Conservation (phyloP, 2,888 invertebrate genomes). For the Tiliacea citrago region DNA sequence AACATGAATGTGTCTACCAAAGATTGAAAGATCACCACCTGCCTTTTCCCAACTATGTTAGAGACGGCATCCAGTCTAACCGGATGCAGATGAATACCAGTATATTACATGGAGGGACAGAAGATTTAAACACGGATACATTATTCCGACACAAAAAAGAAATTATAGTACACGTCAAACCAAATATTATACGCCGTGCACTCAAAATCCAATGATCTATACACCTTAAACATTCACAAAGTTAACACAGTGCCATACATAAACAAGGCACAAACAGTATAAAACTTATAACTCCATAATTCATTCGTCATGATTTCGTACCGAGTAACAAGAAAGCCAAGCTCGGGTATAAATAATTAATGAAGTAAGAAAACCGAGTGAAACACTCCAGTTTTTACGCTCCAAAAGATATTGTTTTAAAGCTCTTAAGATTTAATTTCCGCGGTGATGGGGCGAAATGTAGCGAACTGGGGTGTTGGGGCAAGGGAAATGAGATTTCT, state of each 20-base stretch:
- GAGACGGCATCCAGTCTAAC: too few relatives aligned
- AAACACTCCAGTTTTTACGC: conserved; percentile 71
- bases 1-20: neutral
- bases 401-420: conserved; percentile 67
- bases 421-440: conserved; percentile 67
- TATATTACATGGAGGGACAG: too few relatives aligned
- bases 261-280: conserved; percentile 53
- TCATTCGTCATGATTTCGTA: conserved; percentile 70
- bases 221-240: conserved; percentile 47
- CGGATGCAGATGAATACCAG: too few relatives aligned
- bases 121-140: neutral
- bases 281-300: conserved; percentile 70
- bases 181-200: neutral
- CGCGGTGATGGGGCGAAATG: conserved; percentile 55
- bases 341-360: conserved; percentile 71
- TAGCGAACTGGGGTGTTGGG: conserved; percentile 42
- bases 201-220: conserved; percentile 44
- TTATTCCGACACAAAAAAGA: neutral
- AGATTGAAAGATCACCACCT: neutral
- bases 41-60: too few relatives aligned
- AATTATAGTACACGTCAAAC: neutral
- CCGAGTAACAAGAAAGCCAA: conserved; percentile 64
- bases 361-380: conserved; percentile 66
- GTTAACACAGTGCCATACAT: conserved; percentile 43
- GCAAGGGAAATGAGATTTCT: conserved; percentile 53